phyloP scores from a whole-genome alignment of 1,140 invertebrate species.

The Camponotus pennsylvanicus region DNA sequence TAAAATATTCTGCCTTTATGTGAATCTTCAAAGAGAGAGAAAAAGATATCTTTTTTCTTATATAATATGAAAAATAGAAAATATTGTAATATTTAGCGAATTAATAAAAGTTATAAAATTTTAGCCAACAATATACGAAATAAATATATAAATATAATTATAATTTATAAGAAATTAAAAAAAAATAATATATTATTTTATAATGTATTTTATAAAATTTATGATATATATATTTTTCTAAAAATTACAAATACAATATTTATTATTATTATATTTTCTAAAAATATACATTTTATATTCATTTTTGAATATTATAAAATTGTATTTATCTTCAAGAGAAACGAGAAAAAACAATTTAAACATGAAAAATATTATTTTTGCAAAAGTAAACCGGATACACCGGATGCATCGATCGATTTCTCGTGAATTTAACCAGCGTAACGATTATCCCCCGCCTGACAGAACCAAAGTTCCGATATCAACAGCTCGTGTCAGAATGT shows the following conservation, averaged over 20 bases:
- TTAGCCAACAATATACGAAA: background rate
- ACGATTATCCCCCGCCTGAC: constrained; percentile 55
- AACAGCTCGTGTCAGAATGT: constrained; percentile 45
- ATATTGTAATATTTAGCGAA: background rate
- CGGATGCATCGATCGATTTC: background rate
- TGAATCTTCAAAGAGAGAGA: background rate
- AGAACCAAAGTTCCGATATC: constrained; percentile 61
- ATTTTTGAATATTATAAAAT: background rate
- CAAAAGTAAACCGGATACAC: background rate
- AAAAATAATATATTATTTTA: too few species aligned
- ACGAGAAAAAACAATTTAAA: background rate
- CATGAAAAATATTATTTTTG: background rate
- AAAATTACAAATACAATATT: too few species aligned
- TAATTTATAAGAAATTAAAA: background rate
- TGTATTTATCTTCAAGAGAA: background rate
- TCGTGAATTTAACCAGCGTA: constrained; percentile 11
- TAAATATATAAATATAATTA: too few species aligned
- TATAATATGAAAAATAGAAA: background rate
- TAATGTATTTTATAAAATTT: too few species aligned
- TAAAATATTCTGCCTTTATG: background rate
- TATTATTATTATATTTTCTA: too few species aligned
- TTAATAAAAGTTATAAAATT: background rate
- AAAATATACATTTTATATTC: too few species aligned
- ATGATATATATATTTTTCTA: too few species aligned
- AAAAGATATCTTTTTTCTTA: background rate